Conservation (phyloP, 2,888 invertebrate genomes). For the Cryptophagus acutangulus region DNA sequence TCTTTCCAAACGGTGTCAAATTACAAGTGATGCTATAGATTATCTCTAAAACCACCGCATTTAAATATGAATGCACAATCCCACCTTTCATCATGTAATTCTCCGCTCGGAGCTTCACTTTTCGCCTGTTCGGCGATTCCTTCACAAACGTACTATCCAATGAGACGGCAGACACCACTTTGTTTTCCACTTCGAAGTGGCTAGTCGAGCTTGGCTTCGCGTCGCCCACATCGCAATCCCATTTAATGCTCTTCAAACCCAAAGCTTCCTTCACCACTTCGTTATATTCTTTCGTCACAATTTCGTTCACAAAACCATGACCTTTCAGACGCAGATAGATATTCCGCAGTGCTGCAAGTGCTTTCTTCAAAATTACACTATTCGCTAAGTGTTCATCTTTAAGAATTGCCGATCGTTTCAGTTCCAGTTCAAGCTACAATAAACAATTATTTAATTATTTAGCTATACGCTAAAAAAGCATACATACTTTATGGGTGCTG, state of each 20-base stretch:
- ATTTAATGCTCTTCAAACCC: constrained; percentile 57
- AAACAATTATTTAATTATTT: background rate
- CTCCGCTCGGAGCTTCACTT: constrained; percentile 24
- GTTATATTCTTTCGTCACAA: constrained; percentile 55
- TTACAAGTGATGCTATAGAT: constrained; percentile 26
- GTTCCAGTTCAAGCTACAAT: constrained; percentile 28
- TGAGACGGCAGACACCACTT: no score
- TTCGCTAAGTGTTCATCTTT: constrained; percentile 33
- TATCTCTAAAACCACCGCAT: constrained; percentile 33
- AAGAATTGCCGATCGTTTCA: constrained; percentile 30
- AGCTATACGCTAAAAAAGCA: background rate
- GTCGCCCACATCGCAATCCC: constrained; percentile 40
- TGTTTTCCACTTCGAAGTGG: constrained; percentile 18
- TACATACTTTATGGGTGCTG: no score
- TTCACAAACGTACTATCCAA: constrained; percentile 19
- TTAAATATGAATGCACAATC: constrained; percentile 34
- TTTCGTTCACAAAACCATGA: constrained; percentile 55
- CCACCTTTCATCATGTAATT: constrained; percentile 41
- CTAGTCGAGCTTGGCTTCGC: no score
- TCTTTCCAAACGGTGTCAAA: constrained; percentile 7
- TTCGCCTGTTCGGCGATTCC: constrained; percentile 21
- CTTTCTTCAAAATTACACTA: constrained; percentile 31
- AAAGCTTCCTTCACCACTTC: constrained; percentile 57
- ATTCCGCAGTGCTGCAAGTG: constrained; percentile 53
- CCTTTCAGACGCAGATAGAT: constrained; percentile 57